Conservation (phyloP, 92 coral and sea anemone genomes). For the Isaurus tuberculatus region DNA sequence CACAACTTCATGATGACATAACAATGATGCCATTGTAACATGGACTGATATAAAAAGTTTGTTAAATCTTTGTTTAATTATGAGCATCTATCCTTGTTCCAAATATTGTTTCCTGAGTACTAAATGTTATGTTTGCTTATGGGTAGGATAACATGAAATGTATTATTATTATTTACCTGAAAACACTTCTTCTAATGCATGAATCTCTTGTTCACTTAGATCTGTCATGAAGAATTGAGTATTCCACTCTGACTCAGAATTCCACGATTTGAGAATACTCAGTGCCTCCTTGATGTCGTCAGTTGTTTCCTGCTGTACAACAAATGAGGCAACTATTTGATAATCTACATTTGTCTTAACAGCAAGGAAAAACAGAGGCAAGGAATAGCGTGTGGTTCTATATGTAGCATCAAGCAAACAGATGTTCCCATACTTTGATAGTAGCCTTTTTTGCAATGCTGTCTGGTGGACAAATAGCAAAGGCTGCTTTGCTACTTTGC, state of each 20-base stretch:
- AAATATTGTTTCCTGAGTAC: background rate
- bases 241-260: slow-evolving; percentile 34
- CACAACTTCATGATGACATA: background rate
- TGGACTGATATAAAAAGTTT: too few relatives aligned
- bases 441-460: too few relatives aligned
- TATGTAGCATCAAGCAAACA: slow-evolving; percentile 28
- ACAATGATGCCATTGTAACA: background rate
- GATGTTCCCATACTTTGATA: slow-evolving; percentile 9
- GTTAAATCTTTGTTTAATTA: too few relatives aligned
- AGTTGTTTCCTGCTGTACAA: slow-evolving; percentile 34
- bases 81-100: too few relatives aligned
- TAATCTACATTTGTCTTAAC: too few relatives aligned
- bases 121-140: background rate
- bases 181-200: slow-evolving; percentile 29
- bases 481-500: background rate
- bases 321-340: slow-evolving; percentile 38
- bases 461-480: background rate
- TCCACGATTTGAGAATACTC: slow-evolving; percentile 12
- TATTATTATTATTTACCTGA: slow-evolving; percentile 22
- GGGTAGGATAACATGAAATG: background rate
- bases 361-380: slow-evolving; percentile 37
- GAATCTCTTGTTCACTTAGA: slow-evolving; percentile 44
- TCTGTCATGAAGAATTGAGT: slow-evolving; percentile 29
- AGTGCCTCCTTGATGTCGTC: slow-evolving; percentile 31
- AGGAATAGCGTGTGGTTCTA: slow-evolving; percentile 27